Percentiles rank a stretch among this genome's conserved stretches.
Conservation (phyloP, 2,888 invertebrate species). For the Cephus spinipes region DNA sequence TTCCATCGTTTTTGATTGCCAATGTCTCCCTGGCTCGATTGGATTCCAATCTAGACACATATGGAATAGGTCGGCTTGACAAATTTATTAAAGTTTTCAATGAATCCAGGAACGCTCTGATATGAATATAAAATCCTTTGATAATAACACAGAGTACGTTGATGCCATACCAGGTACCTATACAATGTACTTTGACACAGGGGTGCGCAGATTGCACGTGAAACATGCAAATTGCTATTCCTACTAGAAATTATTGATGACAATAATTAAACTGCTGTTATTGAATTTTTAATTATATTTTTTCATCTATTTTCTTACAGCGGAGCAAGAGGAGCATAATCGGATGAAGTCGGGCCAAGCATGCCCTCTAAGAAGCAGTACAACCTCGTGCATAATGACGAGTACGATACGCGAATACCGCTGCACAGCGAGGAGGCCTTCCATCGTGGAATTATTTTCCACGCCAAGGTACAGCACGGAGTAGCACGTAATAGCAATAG, state of each 20-base stretch:
- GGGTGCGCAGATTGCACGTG: no score
- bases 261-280: background rate
- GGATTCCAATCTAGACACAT: background rate
- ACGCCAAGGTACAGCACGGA: conserved; percentile 87
- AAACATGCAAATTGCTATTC: no score
- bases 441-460: conserved; percentile 95
- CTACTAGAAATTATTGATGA: no score
- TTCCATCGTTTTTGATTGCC: background rate
- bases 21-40: background rate
- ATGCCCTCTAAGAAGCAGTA: conserved; percentile 93
- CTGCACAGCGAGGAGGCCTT: conserved; percentile 97
- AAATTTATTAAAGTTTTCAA: background rate
- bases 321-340: conserved; percentile 59
- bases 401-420: conserved; percentile 96
- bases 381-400: conserved; percentile 95
- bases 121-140: background rate
- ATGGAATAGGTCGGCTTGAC: background rate
- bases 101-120: background rate
- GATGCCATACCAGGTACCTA: background rate
- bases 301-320: conserved; percentile 44
- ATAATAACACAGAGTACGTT: background rate
- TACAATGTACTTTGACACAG: background rate
- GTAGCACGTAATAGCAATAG: background rate
- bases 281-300: background rate
- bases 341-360: conserved; percentile 67